These are phyloP conservation scores for Philypnodon macrostomus DNA, from an alignment of 2,797 vertebrate genomes.

Conservation along the genomic window DNA sequence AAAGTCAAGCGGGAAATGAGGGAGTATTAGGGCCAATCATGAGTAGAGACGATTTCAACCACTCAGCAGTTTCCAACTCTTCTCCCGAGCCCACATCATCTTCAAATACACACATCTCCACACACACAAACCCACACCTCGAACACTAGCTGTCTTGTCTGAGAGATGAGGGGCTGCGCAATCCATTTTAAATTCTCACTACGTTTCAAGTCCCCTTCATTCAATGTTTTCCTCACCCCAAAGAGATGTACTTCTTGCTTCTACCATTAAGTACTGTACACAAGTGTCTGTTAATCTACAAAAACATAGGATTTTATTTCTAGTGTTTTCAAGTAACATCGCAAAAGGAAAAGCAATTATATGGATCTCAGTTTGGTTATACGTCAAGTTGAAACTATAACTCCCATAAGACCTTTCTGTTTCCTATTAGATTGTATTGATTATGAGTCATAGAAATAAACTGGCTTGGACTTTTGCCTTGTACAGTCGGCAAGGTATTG, in stretches of 20 bases:
- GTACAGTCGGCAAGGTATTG: constrained; percentile 15
- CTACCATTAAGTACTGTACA: constrained; percentile 25
- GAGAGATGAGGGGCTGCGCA: constrained; percentile 57
- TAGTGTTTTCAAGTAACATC: constrained; percentile 13
- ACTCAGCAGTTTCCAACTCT: constrained; percentile 68
- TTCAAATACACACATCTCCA: constrained; percentile 24
- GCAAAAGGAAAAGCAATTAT: constrained; percentile 27
- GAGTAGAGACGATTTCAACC: constrained; percentile 66
- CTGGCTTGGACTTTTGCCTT: constrained; percentile 2
- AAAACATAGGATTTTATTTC: constrained; percentile 27
- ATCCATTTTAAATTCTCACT: constrained; percentile 70
- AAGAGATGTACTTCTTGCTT: constrained; percentile 16
- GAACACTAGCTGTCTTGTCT: constrained; percentile 75
- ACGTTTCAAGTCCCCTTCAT: constrained; percentile 53
- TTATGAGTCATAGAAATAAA: constrained; percentile 54
- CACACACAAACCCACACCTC: constrained; percentile 20
- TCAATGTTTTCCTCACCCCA: constrained; percentile 47
- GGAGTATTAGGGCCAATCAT: constrained; percentile 74
- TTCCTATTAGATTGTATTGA: constrained; percentile 52
- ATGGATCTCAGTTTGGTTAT: constrained; percentile 22
- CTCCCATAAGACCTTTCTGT: constrained; percentile 21
- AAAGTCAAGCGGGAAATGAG: constrained; percentile 73
- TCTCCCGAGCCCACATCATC: constrained; percentile 39
- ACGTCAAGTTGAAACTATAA: not conserved
- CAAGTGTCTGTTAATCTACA: constrained; percentile 38